A percentile compares a stretch with the other conserved stretches of the same genome.
phyloP scores from a whole-genome alignment of 2,113 vertebrate species.

The Microcebus griseorufus region DNA sequence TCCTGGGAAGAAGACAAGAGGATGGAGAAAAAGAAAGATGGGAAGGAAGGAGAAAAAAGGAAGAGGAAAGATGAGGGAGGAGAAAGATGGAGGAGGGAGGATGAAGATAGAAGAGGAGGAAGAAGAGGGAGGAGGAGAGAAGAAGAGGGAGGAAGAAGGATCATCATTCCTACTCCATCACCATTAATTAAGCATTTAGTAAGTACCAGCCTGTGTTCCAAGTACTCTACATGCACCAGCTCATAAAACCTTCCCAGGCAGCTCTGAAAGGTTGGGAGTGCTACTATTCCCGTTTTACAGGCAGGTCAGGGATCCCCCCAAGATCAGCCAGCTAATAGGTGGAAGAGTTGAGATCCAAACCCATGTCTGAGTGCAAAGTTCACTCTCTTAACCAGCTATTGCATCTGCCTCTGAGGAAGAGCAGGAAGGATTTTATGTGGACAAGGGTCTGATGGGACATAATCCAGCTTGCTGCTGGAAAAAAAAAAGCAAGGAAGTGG shows the following conservation, averaged over 20 bases:
- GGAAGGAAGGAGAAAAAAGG: too few relatives aligned
- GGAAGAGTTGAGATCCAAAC: not conserved
- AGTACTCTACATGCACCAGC: too few relatives aligned
- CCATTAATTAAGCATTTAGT: not conserved
- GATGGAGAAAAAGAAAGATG: not conserved
- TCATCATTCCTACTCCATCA: too few relatives aligned
- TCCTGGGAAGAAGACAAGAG: accelerated
- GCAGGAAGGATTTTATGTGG: not conserved
- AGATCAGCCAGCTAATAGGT: not conserved
- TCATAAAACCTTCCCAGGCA: not conserved
- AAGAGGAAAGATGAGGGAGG: not conserved
- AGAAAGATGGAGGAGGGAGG: not conserved
- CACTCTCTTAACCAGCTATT: not conserved
- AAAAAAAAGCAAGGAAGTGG: not conserved
- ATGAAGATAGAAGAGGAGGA: not conserved
- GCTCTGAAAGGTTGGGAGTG: not conserved
- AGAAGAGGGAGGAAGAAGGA: not conserved
- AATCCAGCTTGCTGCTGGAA: not conserved
- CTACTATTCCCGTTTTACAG: not conserved
- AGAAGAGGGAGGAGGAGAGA: not conserved
- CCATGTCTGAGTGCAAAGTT: not conserved
- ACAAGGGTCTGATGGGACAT: not conserved
- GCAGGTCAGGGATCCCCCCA: not conserved
- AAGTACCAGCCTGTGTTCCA: not conserved
- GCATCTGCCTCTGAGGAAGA: not conserved